phyloP scores from a whole-genome alignment of 2,888 invertebrate species.

The Drosophila flavopinicola region DNA sequence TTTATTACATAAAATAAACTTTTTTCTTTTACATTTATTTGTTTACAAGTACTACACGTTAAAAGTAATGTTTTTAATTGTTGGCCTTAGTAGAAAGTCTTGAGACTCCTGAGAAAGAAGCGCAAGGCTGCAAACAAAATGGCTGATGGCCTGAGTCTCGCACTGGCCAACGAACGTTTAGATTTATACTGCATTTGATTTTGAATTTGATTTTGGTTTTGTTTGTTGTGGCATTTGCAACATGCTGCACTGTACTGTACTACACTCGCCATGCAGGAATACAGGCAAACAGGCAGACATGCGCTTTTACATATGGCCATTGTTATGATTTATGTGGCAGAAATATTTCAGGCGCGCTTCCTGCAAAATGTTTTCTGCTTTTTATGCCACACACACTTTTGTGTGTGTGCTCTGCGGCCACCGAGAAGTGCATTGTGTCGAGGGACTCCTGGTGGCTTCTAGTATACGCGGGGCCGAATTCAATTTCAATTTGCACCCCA shows the following conservation, averaged over 20 bases:
- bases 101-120: constrained; percentile 1
- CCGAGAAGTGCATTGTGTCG: constrained; percentile 8
- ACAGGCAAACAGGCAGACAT: constrained; percentile 24
- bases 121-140: constrained; percentile 3
- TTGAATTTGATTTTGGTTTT: constrained; percentile 62
- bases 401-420: constrained; percentile 23
- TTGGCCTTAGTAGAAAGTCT: constrained; percentile 6
- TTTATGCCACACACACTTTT: constrained; percentile 33
- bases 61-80: no score
- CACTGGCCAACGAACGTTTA: constrained; percentile 13
- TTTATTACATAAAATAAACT: no score
- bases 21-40: no score
- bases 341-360: constrained; percentile 75
- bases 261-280: constrained; percentile 33
- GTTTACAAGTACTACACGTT: no score
- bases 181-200: constrained; percentile 73
- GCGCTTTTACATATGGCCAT: constrained; percentile 73
- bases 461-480: constrained; percentile 46
- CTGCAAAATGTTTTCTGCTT: constrained; percentile 59
- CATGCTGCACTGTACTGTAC: constrained; percentile 30
- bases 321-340: constrained; percentile 76
- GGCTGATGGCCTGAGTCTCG: background rate
- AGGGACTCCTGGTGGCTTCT: background rate
- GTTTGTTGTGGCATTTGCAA: constrained; percentile 51
- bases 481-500: constrained; percentile 79